A percentile compares a stretch with the other conserved stretches of the same genome.
Evolutionary conservation across 2,797 vertebrate species (phyloP).

Genomic region (Argyrosomus regius): DNA sequence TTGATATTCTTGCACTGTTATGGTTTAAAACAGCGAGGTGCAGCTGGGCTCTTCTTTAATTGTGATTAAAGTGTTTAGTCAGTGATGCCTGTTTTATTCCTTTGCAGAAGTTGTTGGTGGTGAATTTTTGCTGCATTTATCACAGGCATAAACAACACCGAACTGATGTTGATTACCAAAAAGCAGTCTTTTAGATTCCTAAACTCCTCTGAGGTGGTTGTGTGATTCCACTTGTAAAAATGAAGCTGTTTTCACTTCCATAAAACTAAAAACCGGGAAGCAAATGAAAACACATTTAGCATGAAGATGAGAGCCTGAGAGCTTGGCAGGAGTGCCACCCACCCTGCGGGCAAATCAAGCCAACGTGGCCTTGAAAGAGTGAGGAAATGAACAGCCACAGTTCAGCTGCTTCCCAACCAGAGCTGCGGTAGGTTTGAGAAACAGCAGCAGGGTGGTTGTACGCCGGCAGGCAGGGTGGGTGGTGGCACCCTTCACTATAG

Average conservation of each 20-base stretch:
- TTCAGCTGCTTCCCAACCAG: conserved; percentile 59
- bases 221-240: conserved; percentile 50
- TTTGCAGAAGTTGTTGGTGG: conserved; percentile 33
- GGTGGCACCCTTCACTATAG: conserved; percentile 57
- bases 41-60: conserved; percentile 21
- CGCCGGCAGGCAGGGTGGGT: conserved; percentile 62
- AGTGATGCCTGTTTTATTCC: conserved; percentile 27
- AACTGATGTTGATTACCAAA: conserved; percentile 40
- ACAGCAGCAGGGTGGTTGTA: conserved; percentile 67
- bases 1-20: conserved; percentile 39
- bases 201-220: conserved; percentile 18
- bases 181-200: conserved; percentile 35
- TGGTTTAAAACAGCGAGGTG: conserved; percentile 20
- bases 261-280: conserved; percentile 66
- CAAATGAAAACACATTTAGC: conserved; percentile 78
- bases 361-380: conserved; percentile 56
- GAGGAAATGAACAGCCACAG: conserved; percentile 63
- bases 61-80: conserved; percentile 29
- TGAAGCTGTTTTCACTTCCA: conserved; percentile 52
- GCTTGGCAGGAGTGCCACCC: conserved; percentile 72
- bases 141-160: conserved; percentile 27
- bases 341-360: conserved; percentile 55
- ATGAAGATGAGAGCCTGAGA: conserved; percentile 69
- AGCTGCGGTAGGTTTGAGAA: conserved; percentile 77
- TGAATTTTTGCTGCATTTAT: conserved; percentile 42